phyloP scores from a whole-genome alignment of 2,888 invertebrate genomes.

The Brachyopa scutellaris region DNA sequence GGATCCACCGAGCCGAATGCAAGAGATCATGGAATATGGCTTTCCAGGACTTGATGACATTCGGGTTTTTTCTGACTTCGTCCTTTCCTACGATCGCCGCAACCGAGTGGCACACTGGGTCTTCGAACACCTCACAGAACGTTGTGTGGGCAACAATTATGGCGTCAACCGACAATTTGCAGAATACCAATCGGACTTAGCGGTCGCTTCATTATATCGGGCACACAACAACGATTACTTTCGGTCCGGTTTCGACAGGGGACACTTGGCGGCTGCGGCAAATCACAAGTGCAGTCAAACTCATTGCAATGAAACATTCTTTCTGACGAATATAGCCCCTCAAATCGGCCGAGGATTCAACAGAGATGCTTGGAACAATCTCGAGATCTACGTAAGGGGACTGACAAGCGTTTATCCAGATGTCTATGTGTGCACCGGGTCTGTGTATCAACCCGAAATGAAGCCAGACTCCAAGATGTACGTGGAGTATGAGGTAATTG shows the following conservation, averaged over 20 bases:
- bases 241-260: constrained; percentile 95
- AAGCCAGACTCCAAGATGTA: constrained; percentile 92
- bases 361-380: constrained; percentile 92
- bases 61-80: constrained; percentile 93
- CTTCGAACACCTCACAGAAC: constrained; percentile 94
- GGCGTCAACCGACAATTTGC: constrained; percentile 88
- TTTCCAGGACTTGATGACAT: constrained; percentile 94
- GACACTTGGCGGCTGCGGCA: constrained; percentile 97
- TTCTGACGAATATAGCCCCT: constrained; percentile 96
- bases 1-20: constrained; percentile 79
- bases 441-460: constrained; percentile 91
- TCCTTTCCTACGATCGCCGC: constrained; percentile 94
- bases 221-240: constrained; percentile 92
- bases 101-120: constrained; percentile 97
- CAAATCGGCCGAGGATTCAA: constrained; percentile 97
- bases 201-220: constrained; percentile 91
- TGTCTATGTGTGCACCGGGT: constrained; percentile 95
- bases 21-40: constrained; percentile 95
- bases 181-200: constrained; percentile 91
- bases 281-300: constrained; percentile 91
- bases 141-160: constrained; percentile 85
- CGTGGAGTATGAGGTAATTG: constrained; percentile 95
- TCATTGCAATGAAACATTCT: constrained; percentile 94
- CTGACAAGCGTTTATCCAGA: constrained; percentile 87
- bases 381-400: constrained; percentile 92